These are phyloP conservation scores for Steatocranus sp. DNA, from an alignment of 2,797 vertebrate species.

Conservation along the genomic window DNA sequence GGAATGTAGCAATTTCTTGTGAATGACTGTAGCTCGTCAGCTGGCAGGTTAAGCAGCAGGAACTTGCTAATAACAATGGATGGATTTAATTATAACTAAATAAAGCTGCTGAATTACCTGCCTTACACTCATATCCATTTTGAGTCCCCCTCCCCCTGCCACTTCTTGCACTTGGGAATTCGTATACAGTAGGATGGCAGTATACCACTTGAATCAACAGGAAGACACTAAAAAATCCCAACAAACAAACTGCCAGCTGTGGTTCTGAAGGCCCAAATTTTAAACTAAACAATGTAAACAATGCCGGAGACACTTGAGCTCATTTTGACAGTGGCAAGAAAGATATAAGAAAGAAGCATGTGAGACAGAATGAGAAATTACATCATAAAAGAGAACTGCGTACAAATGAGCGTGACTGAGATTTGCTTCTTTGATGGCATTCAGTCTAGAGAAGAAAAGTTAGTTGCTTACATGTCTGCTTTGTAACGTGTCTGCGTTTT, in stretches of 20 bases:
- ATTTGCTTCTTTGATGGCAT: not conserved
- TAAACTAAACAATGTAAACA: not conserved
- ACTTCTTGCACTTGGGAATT: not conserved
- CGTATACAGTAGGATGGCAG: not conserved
- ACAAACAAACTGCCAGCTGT: not conserved
- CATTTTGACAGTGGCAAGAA: not conserved
- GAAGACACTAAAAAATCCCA: not conserved
- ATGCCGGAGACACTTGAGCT: not conserved
- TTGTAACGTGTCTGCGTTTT: not conserved
- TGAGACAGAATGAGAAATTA: not conserved
- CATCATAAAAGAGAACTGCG: conserved; percentile 13
- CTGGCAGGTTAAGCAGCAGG: not conserved
- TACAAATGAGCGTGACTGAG: not conserved
- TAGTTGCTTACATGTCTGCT: not conserved
- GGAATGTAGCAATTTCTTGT: not conserved
- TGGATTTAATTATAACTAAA: not conserved
- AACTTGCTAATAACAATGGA: not conserved
- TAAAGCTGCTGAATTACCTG: not conserved
- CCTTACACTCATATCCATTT: not conserved
- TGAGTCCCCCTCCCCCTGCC: not conserved
- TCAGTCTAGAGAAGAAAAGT: not conserved
- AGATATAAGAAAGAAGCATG: not conserved
- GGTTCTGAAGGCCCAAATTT: conserved; percentile 7
- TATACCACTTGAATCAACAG: not conserved
- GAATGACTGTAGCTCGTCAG: not conserved